phyloP scores from a whole-genome alignment of 2,888 invertebrate species.

The Ditula angustiorana region DNA sequence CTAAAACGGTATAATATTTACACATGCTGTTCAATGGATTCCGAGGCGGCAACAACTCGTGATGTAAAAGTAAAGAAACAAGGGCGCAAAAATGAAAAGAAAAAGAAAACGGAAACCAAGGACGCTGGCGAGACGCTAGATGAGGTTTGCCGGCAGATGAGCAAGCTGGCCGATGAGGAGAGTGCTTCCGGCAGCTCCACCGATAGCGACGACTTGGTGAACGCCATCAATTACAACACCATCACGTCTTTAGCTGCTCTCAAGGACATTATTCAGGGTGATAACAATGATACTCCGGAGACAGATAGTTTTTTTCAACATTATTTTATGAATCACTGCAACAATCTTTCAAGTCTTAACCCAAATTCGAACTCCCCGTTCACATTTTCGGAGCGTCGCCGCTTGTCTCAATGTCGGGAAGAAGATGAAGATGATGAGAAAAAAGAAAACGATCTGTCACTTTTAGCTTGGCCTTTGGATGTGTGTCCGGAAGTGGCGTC shows the following conservation, averaged over 20 bases:
- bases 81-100: slow-evolving; percentile 73
- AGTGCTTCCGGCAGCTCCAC: slow-evolving; percentile 80
- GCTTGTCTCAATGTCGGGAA: slow-evolving; percentile 93
- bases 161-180: slow-evolving; percentile 54
- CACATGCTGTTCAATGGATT: slow-evolving; percentile 79
- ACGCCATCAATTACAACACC: slow-evolving; percentile 89
- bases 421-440: slow-evolving; percentile 92
- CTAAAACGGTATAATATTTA: slow-evolving; percentile 45
- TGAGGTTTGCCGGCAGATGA: slow-evolving; percentile 58
- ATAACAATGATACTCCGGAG: slow-evolving; percentile 84
- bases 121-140: slow-evolving; percentile 52
- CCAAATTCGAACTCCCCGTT: slow-evolving; percentile 71
- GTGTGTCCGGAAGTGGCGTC: slow-evolving; percentile 50
- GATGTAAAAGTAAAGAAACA: slow-evolving; percentile 64
- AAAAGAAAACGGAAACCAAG: slow-evolving; percentile 66
- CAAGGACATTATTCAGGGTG: slow-evolving; percentile 88
- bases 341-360: slow-evolving; percentile 88
- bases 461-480: slow-evolving; percentile 51
- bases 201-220: slow-evolving; percentile 87
- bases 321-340: slow-evolving; percentile 90
- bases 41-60: slow-evolving; percentile 59
- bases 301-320: slow-evolving; percentile 89
- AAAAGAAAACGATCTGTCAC: slow-evolving; percentile 60
- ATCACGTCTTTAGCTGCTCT: slow-evolving; percentile 88
- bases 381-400: slow-evolving; percentile 86